Evolutionary conservation across 2,797 vertebrate species (phyloP), one percentile per base, ranked within the genome.

Genomic region (Sebastes oblongus): DNA sequence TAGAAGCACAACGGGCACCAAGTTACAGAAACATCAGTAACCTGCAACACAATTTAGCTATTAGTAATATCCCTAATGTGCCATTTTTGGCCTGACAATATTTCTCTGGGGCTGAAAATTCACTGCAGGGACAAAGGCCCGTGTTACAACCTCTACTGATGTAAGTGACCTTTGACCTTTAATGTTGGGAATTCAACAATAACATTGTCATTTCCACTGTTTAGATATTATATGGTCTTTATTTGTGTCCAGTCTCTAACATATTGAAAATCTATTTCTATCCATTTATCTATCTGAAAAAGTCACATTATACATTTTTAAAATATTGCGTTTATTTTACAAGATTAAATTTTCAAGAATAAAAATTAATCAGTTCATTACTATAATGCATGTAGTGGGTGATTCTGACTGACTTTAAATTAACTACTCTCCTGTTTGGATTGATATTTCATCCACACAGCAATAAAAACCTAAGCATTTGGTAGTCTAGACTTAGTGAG

Each of bases 321-420:
- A 18, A 20, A 52, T 52, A n/a, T 52, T 52, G 20, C 0, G 20
- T 91, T 92, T 91, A 91, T 90, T 93, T 88, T 92, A 72, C 87
- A 92, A 91, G 61, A 82, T 85, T 89, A 78, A 90, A 83, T 59
- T 86, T 52, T 56, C 80, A 75, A 87, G 62, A 87, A 91, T 93
- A 94, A 81, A 94, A 94, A 93, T 91, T 36, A 69, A 85, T 81
- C 64, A 46, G 61, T 65, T 66, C 39, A 77, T 59, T 60, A 77
- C 62, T 67, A 58, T 68, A 59, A 89, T 74, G 75, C 22, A 58
- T 66, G 32, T 77, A 75, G 77, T 58, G 30, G 74, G 24, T 71
- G 76, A 67, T 74, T 77, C 14, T 7, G 25, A 55, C 39, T 52
- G 13, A 60, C 42, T 83, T 75, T 6, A 67, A 59, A 81, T n/a